phyloP scores from a whole-genome alignment of 2,888 invertebrate species.

The Cheilosia scutellata region DNA sequence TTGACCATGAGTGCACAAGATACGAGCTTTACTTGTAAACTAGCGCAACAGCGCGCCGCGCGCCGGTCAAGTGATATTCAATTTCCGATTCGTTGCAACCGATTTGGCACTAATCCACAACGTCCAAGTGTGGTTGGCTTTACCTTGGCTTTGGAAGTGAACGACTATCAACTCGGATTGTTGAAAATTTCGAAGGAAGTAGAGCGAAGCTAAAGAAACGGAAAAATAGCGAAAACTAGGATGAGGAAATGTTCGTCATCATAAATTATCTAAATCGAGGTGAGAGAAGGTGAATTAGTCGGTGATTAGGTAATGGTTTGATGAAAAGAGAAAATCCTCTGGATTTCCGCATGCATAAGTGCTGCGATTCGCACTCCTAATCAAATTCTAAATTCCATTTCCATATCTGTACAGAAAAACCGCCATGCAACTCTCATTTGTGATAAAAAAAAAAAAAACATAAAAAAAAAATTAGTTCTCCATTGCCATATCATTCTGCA shows the following conservation, averaged over 20 bases:
- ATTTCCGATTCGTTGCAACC: slow-evolving; percentile 43
- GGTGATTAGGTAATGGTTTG: background rate
- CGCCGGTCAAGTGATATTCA: slow-evolving; percentile 38
- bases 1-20: slow-evolving; percentile 27
- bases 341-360: background rate
- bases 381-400: slow-evolving; percentile 7
- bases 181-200: slow-evolving; percentile 19
- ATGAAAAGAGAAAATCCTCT: slow-evolving; percentile 5
- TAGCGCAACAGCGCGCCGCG: background rate
- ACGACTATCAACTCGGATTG: background rate
- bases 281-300: background rate
- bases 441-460: slow-evolving; percentile 9
- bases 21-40: background rate
- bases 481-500: slow-evolving; percentile 5
- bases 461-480: background rate
- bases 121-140: background rate
- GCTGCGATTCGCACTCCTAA: background rate
- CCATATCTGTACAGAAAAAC: background rate
- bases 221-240: background rate
- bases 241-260: slow-evolving; percentile 12
- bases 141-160: slow-evolving; percentile 30
- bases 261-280: slow-evolving; percentile 6
- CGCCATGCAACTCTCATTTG: slow-evolving; percentile 10
- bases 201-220: slow-evolving; percentile 4
- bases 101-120: slow-evolving; percentile 37